Conservation (phyloP, 1,140 invertebrate genomes). For the Nasonia longicornis region DNA sequence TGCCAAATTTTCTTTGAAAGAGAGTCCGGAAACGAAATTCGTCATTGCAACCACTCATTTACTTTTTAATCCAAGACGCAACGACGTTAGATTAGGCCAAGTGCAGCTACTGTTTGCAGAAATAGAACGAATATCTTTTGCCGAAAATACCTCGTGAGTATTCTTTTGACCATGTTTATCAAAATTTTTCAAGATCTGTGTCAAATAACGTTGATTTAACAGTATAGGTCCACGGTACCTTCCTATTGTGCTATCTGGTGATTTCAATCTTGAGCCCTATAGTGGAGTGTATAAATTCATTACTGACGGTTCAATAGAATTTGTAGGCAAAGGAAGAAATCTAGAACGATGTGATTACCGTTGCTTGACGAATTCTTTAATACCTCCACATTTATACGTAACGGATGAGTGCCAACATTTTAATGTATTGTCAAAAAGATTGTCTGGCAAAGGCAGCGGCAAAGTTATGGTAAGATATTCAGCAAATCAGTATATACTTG, state of each 20-base stretch:
- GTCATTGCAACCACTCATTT: constrained; percentile 93
- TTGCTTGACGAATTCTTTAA: constrained; percentile 60
- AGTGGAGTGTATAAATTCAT: constrained; percentile 82
- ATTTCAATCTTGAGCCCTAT: constrained; percentile 86
- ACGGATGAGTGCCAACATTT: constrained; percentile 78
- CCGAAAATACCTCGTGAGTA: constrained; percentile 61
- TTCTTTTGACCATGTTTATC: constrained; percentile 25
- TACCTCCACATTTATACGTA: constrained; percentile 72
- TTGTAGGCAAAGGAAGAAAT: constrained; percentile 65
- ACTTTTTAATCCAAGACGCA: constrained; percentile 90
- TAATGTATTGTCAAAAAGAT: constrained; percentile 65
- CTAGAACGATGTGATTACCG: constrained; percentile 53
- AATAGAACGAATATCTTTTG: constrained; percentile 82
- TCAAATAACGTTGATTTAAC: constrained; percentile 40
- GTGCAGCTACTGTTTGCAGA: constrained; percentile 83
- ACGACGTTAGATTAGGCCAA: constrained; percentile 91
- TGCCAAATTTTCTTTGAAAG: constrained; percentile 76
- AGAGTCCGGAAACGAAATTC: constrained; percentile 69
- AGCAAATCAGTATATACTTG: too few species aligned
- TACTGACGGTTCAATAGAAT: constrained; percentile 75
- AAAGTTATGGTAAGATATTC: constrained; percentile 56
- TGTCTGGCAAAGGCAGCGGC: constrained; percentile 54
- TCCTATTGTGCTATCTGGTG: constrained; percentile 88
- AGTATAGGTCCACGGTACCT: constrained; percentile 69
- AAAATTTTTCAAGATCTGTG: constrained; percentile 25